Percentiles rank a stretch among this genome's conserved stretches.
phyloP scores from a whole-genome alignment of 2,888 invertebrate genomes.

The Cyclophora punctaria region DNA sequence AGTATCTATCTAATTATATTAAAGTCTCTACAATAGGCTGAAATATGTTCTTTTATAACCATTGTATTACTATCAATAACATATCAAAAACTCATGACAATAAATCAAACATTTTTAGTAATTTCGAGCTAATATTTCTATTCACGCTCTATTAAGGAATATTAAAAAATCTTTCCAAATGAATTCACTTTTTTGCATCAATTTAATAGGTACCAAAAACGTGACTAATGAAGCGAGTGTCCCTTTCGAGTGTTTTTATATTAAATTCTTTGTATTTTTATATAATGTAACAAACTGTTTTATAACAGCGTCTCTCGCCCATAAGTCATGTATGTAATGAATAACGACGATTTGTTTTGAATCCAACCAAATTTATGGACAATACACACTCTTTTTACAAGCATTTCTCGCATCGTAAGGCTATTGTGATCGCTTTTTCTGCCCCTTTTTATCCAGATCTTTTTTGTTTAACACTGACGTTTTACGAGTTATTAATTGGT shows the following conservation, averaged over 20 bases:
- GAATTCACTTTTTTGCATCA: neutral
- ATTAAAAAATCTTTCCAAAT: constrained; percentile 14
- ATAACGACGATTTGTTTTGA: constrained; percentile 76
- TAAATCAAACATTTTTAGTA: too few species aligned
- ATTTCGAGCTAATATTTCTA: constrained; percentile 9
- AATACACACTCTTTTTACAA: constrained; percentile 67
- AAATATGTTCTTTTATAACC: too few species aligned
- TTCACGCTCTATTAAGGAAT: constrained; percentile 35
- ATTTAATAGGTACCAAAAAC: constrained; percentile 25
- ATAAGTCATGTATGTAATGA: constrained; percentile 75
- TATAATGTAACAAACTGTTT: constrained; percentile 48
- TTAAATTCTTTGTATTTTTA: constrained; percentile 51
- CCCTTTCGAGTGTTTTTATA: constrained; percentile 48
- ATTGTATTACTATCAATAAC: too few species aligned
- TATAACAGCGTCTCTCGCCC: constrained; percentile 56
- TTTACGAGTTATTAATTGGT: constrained; percentile 76
- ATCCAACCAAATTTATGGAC: constrained; percentile 71
- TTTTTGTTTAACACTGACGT: constrained; percentile 69
- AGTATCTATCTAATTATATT: too few species aligned
- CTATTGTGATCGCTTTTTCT: constrained; percentile 70
- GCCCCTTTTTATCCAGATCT: constrained; percentile 60
- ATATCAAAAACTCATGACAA: too few species aligned
- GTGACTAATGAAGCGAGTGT: constrained; percentile 65
- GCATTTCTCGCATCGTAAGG: constrained; percentile 64
- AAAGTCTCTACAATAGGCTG: too few species aligned